These are phyloP conservation scores for Diploptera punctata DNA, from an alignment of 2,888 invertebrate genomes.

Conservation along the genomic window DNA sequence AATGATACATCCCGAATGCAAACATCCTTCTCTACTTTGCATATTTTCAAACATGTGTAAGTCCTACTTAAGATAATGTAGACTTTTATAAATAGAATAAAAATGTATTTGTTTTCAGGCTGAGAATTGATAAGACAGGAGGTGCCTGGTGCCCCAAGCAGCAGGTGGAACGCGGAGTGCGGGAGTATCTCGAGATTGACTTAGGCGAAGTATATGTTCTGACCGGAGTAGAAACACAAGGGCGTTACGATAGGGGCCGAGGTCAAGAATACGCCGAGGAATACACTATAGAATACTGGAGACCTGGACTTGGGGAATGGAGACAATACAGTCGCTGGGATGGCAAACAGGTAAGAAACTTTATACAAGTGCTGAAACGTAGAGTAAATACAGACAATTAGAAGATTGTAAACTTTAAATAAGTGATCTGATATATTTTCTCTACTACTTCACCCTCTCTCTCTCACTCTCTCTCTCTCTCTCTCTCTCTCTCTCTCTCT, in stretches of 20 bases:
- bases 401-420: no score
- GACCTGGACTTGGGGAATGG: constrained; percentile 67
- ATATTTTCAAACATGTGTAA: no score
- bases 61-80: no score
- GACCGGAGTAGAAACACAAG: constrained; percentile 77
- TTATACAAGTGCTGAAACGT: no score
- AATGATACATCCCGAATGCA: no score
- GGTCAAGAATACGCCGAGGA: constrained; percentile 78
- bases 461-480: no score
- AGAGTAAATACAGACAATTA: no score
- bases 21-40: no score
- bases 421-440: no score
- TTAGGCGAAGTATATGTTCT: constrained; percentile 66
- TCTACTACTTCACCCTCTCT: no score
- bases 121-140: constrained; percentile 71
- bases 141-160: constrained; percentile 81
- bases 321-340: constrained; percentile 69
- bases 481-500: no score
- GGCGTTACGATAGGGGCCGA: constrained; percentile 75
- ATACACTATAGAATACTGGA: constrained; percentile 72
- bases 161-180: constrained; percentile 66
- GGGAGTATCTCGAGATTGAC: constrained; percentile 73
- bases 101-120: constrained; percentile 58
- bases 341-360: constrained; percentile 70
- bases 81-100: no score